Evolutionary conservation across 1,140 invertebrate genomes (phyloP).

Genomic region (Plectus sambesii): DNA sequence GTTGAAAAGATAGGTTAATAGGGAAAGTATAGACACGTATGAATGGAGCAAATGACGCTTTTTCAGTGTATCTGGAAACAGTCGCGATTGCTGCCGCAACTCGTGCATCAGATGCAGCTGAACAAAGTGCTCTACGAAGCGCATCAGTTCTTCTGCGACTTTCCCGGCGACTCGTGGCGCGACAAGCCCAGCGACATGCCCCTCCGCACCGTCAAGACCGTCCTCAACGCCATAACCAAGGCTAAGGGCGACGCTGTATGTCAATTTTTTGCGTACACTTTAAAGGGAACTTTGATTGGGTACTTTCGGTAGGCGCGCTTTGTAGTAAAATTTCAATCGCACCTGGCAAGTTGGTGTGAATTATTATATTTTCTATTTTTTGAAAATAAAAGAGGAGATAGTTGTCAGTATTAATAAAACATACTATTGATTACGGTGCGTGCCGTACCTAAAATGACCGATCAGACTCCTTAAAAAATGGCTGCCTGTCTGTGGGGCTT

Average conservation of each 20-base stretch:
- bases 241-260: slow-evolving; percentile 13
- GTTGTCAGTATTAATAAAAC: too few species aligned
- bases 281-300: neutral
- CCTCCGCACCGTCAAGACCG: slow-evolving; percentile 74
- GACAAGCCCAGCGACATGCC: slow-evolving; percentile 63
- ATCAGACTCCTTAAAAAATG: too few species aligned
- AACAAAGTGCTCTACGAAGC: slow-evolving; percentile 68
- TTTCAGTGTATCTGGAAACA: slow-evolving; percentile 67
- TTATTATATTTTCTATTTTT: slow-evolving; percentile 35
- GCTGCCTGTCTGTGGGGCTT: too few species aligned
- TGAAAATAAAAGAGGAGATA: too few species aligned
- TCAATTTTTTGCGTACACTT: neutral
- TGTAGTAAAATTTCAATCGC: neutral
- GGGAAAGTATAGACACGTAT: too few species aligned
- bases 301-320: neutral
- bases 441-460: too few species aligned
- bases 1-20: too few species aligned
- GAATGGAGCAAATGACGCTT: too few species aligned
- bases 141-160: slow-evolving; percentile 70
- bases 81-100: slow-evolving; percentile 63
- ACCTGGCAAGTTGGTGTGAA: too few species aligned
- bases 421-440: too few species aligned
- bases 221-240: slow-evolving; percentile 66
- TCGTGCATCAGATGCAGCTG: slow-evolving; percentile 64
- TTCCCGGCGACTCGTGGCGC: slow-evolving; percentile 67